These are phyloP conservation scores for Asarcornis scutulata DNA, from an alignment of 2,113 vertebrate genomes.

Conservation along the genomic window DNA sequence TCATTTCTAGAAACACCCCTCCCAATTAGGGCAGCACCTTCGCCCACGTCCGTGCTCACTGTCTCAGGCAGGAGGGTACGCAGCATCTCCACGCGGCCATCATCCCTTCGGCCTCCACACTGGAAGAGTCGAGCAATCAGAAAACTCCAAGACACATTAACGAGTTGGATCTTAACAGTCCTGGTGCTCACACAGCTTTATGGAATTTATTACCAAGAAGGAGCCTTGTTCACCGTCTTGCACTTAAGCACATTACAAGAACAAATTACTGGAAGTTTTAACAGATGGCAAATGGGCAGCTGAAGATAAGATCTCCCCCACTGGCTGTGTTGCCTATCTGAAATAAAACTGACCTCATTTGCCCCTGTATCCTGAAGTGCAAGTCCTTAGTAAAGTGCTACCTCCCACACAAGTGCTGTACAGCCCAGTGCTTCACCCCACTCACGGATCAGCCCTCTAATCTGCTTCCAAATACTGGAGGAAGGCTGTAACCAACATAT, in stretches of 20 bases:
- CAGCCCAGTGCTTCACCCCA: neutral
- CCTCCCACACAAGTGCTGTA: neutral
- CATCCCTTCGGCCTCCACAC: neutral
- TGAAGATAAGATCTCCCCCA: neutral
- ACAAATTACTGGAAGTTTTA: neutral
- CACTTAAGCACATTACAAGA: neutral
- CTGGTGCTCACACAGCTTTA: neutral
- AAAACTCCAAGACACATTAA: neutral
- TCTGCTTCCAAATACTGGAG: neutral
- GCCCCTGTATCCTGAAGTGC: neutral
- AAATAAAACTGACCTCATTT: neutral
- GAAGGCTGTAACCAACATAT: neutral
- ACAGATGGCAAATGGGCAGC: neutral
- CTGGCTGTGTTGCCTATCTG: neutral
- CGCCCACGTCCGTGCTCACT: fast-evolving
- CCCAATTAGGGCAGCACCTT: neutral
- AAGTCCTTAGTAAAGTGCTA: neutral
- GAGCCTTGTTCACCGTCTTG: neutral
- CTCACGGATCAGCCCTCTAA: neutral
- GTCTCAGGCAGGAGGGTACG: neutral
- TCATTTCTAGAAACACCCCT: neutral
- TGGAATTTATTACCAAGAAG: neutral
- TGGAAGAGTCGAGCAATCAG: neutral
- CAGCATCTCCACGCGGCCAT: neutral
- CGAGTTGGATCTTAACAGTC: neutral